Evolutionary conservation across 2,797 vertebrate species (phyloP).

Genomic region (Gallinago solitaria): DNA sequence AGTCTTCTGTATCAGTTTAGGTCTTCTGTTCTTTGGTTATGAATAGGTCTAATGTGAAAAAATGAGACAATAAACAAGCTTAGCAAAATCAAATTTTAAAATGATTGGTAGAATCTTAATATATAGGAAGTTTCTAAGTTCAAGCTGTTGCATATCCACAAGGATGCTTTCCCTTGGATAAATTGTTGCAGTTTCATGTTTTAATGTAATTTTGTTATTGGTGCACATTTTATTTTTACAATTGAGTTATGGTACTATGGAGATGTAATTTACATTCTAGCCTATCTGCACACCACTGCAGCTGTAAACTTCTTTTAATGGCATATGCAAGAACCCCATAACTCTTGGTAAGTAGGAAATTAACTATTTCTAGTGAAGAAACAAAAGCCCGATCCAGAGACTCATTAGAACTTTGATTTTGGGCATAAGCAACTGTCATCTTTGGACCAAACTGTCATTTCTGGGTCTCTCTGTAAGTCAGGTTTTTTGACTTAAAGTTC

Average conservation of each 20-base stretch:
- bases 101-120: background rate
- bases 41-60: background rate
- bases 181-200: background rate
- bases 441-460: background rate
- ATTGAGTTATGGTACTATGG: background rate
- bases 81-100: background rate
- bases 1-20: constrained; percentile 49
- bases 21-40: background rate
- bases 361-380: background rate
- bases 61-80: constrained; percentile 9
- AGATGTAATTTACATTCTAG: background rate
- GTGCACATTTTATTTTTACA: background rate
- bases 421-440: background rate
- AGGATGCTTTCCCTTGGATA: background rate
- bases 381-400: background rate
- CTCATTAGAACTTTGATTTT: background rate
- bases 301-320: background rate
- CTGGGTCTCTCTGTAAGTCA: background rate
- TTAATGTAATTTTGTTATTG: background rate
- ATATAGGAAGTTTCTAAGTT: background rate
- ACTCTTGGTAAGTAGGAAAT: background rate
- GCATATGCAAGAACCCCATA: background rate
- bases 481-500: background rate
- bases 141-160: background rate
- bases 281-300: background rate